Percentiles rank a stretch among this genome's conserved stretches.
Evolutionary conservation across 2,888 invertebrate species (phyloP).

Genomic region (Stegophylla sp.): DNA sequence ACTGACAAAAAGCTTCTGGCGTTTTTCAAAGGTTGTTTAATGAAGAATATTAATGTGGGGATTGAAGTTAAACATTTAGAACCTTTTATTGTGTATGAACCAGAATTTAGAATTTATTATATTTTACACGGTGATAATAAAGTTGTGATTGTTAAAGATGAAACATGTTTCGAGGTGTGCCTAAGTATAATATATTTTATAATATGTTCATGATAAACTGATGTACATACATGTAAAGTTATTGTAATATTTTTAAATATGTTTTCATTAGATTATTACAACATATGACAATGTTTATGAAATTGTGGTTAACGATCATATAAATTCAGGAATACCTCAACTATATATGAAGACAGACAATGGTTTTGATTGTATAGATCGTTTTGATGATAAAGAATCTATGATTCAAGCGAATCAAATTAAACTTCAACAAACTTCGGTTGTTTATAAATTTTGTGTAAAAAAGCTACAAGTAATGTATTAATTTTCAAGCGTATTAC

Average conservation of each 20-base stretch:
- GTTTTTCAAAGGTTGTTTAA: constrained; percentile 26
- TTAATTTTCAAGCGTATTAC: not conserved
- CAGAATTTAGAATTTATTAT: constrained; percentile 33
- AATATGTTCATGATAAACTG: not conserved
- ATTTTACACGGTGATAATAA: constrained; percentile 45
- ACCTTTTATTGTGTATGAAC: constrained; percentile 39
- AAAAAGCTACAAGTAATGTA: constrained; percentile 46
- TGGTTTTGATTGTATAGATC: constrained; percentile 39
- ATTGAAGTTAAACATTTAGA: constrained; percentile 36
- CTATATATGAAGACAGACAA: constrained; percentile 34
- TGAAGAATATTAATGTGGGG: constrained; percentile 23
- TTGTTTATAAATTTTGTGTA: constrained; percentile 30
- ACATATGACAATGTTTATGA: constrained; percentile 33
- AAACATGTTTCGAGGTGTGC: constrained; percentile 28
- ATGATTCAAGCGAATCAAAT: not conserved
- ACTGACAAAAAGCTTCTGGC: constrained; percentile 30
- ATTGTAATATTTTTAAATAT: not conserved
- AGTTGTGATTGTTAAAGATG: constrained; percentile 46
- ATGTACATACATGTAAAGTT: not conserved
- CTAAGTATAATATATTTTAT: too few relatives aligned
- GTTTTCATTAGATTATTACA: constrained; percentile 20
- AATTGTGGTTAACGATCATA: constrained; percentile 36
- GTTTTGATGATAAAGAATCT: constrained; percentile 10
- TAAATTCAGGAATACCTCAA: constrained; percentile 36
- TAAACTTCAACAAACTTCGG: constrained; percentile 37